Percentiles rank a stretch among this genome's conserved stretches.
These are phyloP conservation scores for Asbolus verrucosus DNA, from an alignment of 1,140 invertebrate species.

Conservation along the genomic window DNA sequence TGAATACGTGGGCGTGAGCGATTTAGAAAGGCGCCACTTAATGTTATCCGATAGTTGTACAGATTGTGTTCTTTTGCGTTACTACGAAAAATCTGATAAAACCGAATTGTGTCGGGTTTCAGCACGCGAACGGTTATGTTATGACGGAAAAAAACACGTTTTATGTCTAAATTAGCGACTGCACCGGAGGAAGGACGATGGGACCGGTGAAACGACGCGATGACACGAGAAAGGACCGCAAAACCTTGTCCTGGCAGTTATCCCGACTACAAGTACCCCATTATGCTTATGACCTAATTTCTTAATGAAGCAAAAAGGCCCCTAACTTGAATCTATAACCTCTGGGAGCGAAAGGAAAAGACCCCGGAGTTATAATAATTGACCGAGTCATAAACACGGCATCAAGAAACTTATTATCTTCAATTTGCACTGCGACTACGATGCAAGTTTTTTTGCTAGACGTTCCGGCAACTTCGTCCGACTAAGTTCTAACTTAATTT, in stretches of 20 bases:
- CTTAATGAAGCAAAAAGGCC: constrained; percentile 7
- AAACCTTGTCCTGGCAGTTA: constrained; percentile 19
- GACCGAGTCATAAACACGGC: too few relatives aligned
- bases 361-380: too few relatives aligned
- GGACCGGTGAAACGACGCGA: not conserved
- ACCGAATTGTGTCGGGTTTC: constrained; percentile 45
- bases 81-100: constrained; percentile 55
- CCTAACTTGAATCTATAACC: not conserved
- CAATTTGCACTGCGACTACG: not conserved
- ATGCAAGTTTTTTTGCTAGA: constrained; percentile 5
- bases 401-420: too few relatives aligned
- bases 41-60: constrained; percentile 50
- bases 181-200: not conserved
- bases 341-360: not conserved
- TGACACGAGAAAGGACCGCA: not conserved
- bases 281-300: constrained; percentile 19
- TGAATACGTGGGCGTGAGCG: constrained; percentile 51
- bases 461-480: not conserved
- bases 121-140: constrained; percentile 47
- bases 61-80: constrained; percentile 55
- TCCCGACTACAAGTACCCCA: constrained; percentile 3
- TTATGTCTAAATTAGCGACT: constrained; percentile 25
- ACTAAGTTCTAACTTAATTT: constrained; percentile 24
- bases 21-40: constrained; percentile 55
- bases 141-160: constrained; percentile 1